These are phyloP conservation scores for Candoia aspera DNA, from an alignment of 2,113 vertebrate genomes.

Conservation along the genomic window DNA sequence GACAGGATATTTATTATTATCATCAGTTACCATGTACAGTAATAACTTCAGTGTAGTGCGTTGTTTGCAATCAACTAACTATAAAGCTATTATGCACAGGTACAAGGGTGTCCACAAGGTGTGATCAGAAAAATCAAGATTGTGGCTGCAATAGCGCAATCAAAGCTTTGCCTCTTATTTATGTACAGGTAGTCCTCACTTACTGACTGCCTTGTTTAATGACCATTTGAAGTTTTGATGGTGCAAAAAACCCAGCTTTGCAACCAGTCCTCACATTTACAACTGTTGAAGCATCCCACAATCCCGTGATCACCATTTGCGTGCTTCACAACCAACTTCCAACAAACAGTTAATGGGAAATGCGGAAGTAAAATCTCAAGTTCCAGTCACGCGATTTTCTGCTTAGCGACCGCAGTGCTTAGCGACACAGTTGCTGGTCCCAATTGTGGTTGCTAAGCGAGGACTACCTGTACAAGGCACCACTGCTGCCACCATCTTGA, in stretches of 20 bases:
- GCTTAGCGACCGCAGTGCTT: not conserved
- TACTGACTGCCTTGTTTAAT: not conserved
- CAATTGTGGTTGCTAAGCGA: not conserved
- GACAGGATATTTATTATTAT: conserved; percentile 58
- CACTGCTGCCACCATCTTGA: not conserved
- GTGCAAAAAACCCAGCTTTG: not conserved
- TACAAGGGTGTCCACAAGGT: conserved; percentile 47
- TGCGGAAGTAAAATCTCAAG: not conserved
- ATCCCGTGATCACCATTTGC: not conserved
- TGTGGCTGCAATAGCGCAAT: no score
- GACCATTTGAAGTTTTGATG: not conserved
- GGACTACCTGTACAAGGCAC: not conserved
- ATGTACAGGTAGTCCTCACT: not conserved
- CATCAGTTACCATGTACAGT: conserved; percentile 42
- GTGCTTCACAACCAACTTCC: not conserved
- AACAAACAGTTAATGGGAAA: not conserved
- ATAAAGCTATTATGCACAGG: conserved; percentile 49
- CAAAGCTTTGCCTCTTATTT: not conserved
- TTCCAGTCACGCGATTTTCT: not conserved
- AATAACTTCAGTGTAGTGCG: conserved; percentile 27
- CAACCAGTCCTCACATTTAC: not conserved
- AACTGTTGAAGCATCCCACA: not conserved
- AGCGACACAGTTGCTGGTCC: not conserved
- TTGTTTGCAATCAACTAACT: conserved; percentile 40
- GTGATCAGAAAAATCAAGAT: no score